These are phyloP conservation scores for Acanthiza pusilla DNA, from an alignment of 2,797 vertebrate genomes.

Conservation along the genomic window DNA sequence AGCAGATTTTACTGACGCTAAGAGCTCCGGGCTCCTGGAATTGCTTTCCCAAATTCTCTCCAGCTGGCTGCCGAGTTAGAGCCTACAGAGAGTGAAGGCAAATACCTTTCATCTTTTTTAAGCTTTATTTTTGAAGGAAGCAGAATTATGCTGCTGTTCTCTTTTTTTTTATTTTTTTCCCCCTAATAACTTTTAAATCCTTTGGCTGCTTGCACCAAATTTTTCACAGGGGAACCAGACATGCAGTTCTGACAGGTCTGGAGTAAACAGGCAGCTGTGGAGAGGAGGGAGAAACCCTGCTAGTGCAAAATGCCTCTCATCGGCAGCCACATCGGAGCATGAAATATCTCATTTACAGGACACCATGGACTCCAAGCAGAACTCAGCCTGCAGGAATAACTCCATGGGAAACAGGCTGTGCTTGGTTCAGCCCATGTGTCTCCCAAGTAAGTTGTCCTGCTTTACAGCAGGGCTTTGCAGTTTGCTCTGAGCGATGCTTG, in stretches of 20 bases:
- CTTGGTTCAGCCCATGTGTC: background rate
- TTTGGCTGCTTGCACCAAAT: background rate
- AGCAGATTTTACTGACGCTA: background rate
- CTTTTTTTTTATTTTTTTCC: background rate
- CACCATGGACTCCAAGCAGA: background rate
- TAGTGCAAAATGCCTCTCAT: background rate
- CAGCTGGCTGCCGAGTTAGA: background rate
- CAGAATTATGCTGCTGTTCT: background rate
- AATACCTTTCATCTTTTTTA: constrained; percentile 54
- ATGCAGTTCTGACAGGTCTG: background rate
- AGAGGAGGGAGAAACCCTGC: background rate
- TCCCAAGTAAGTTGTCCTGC: background rate
- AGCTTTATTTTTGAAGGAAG: constrained; percentile 39
- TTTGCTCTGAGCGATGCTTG: background rate
- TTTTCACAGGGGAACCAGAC: background rate
- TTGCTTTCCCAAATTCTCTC: constrained; percentile 34
- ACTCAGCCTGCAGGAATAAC: background rate
- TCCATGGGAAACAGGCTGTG: background rate
- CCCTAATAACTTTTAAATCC: constrained; percentile 32
- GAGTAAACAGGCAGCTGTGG: background rate
- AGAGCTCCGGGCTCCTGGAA: background rate
- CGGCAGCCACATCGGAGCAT: background rate
- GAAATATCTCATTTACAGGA: background rate
- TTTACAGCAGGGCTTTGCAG: background rate
- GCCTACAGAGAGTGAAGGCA: background rate